These are phyloP conservation scores for Drosophila barbarae DNA, from an alignment of 2,888 invertebrate genomes.

Conservation along the genomic window DNA sequence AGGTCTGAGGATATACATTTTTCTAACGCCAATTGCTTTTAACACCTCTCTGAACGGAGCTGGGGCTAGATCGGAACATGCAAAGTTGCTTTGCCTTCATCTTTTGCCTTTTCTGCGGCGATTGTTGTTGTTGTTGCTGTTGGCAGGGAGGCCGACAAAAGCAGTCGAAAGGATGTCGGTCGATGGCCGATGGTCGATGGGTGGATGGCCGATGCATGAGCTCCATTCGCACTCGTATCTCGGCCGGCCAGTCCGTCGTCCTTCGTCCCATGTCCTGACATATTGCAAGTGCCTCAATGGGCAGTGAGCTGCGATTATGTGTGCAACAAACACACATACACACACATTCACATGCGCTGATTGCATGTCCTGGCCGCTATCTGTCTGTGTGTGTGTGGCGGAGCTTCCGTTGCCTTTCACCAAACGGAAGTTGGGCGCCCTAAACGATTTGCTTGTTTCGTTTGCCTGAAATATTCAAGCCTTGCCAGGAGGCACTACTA, in stretches of 20 bases:
- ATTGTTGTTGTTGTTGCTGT: conserved; percentile 7
- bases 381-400: conserved; percentile 31
- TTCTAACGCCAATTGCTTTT: conserved; percentile 68
- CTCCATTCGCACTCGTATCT: conserved; percentile 54
- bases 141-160: conserved; percentile 28
- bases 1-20: conserved; percentile 44
- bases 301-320: conserved; percentile 71
- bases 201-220: conserved; percentile 45
- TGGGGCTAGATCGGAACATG: conserved; percentile 12
- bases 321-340: conserved; percentile 45
- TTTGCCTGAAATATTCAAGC: conserved; percentile 57
- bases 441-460: conserved; percentile 75
- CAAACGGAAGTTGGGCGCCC: conserved; percentile 67
- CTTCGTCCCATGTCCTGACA: conserved; percentile 56
- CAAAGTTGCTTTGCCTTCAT: conserved; percentile 44
- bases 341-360: conserved; percentile 29
- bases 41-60: conserved; percentile 56
- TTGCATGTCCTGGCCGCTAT: conserved; percentile 40
- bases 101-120: conserved; percentile 49
- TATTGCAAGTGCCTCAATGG: conserved; percentile 72
- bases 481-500: conserved; percentile 32
- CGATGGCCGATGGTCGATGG: conserved; percentile 46
- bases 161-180: conserved; percentile 40
- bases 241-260: conserved; percentile 58
- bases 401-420: conserved; percentile 60